phyloP scores from a whole-genome alignment of 2,888 invertebrate genomes.

The Corbicula japonica region DNA sequence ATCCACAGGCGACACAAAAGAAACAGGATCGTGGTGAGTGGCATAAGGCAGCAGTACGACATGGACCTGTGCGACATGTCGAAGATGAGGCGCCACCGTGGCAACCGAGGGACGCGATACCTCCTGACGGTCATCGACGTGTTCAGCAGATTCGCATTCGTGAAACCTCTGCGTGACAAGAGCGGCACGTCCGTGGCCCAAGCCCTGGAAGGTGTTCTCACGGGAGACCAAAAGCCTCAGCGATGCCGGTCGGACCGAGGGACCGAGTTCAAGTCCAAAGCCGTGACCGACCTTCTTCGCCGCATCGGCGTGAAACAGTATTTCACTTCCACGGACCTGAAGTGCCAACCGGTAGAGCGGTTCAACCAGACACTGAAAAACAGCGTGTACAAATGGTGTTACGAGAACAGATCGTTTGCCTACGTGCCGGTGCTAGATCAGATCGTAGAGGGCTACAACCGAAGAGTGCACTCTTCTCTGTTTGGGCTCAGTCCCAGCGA shows the following conservation, averaged over 20 bases:
- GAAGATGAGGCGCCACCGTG: too few relatives aligned
- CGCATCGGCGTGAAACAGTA: neutral
- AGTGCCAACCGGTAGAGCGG: neutral
- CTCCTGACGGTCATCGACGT: too few relatives aligned
- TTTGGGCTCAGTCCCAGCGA: neutral
- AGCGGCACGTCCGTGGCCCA: neutral
- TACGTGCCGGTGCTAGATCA: conserved; percentile 4
- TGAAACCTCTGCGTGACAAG: too few relatives aligned
- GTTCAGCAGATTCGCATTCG: too few relatives aligned
- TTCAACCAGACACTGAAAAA: neutral
- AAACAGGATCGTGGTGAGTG: neutral
- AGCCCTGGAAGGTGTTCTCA: neutral
- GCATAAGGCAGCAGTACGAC: neutral
- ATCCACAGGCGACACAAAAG: neutral
- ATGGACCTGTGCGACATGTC: too few relatives aligned
- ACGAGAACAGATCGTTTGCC: neutral
- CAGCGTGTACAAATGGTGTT: neutral
- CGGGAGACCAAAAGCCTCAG: neutral
- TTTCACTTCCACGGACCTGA: neutral
- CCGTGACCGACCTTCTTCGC: neutral
- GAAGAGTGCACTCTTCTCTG: neutral
- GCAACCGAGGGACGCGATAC: too few relatives aligned
- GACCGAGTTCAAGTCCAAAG: neutral
- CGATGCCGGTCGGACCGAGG: neutral
- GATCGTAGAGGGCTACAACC: neutral